These are phyloP conservation scores for Himalopsyche phryganea DNA, from an alignment of 1,140 invertebrate genomes.

Conservation along the genomic window DNA sequence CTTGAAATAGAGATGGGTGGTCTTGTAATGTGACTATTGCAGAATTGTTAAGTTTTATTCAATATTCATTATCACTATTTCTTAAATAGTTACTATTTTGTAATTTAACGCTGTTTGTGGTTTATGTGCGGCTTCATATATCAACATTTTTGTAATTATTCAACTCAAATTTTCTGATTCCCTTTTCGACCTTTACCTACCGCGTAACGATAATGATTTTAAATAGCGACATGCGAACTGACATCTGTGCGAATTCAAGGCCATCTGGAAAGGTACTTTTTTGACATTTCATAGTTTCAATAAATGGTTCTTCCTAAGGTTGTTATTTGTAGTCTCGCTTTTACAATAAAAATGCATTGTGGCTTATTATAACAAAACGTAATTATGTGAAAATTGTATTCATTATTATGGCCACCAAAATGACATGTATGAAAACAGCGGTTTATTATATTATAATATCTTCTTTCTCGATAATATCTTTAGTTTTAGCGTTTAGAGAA, in stretches of 20 bases:
- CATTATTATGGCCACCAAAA: conserved; percentile 8
- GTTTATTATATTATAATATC: too few species aligned
- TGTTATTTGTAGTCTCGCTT: conserved; percentile 30
- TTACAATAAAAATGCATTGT: conserved; percentile 32
- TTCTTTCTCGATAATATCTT: too few species aligned
- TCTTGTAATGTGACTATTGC: conserved; percentile 4
- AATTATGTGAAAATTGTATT: conserved; percentile 12
- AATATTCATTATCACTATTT: not conserved
- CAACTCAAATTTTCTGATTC: too few species aligned
- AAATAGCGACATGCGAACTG: too few species aligned
- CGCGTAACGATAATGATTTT: too few species aligned
- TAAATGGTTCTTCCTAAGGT: conserved; percentile 28
- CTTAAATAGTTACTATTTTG: not conserved
- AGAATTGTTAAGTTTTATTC: conserved; percentile 2
- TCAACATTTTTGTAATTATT: too few species aligned
- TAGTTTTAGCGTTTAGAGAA: too few species aligned
- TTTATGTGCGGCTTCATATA: too few species aligned
- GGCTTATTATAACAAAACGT: conserved; percentile 27
- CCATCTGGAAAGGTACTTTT: conserved; percentile 11
- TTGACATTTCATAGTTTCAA: conserved; percentile 17
- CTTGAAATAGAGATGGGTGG: conserved; percentile 10
- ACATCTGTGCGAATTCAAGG: conserved; percentile 13
- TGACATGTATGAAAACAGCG: too few species aligned
- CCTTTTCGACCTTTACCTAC: too few species aligned
- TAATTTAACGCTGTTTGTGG: too few species aligned